Percentiles rank a stretch among this genome's conserved stretches.
Conservation (phyloP, 2,113 vertebrate genomes). For the Corythaixoides concolor region DNA sequence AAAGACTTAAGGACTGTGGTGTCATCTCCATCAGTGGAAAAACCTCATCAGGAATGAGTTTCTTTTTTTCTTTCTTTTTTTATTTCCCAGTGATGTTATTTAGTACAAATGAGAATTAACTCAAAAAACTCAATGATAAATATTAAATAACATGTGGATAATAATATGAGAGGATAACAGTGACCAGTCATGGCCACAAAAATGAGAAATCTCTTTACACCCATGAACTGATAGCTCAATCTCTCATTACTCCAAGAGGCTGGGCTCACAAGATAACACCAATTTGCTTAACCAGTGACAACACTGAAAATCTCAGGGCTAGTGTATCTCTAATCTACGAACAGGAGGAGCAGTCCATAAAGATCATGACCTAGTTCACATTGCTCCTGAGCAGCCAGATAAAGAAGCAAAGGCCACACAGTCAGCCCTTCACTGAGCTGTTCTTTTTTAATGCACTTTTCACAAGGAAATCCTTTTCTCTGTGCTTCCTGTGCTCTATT, state of each 20-base stretch:
- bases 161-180: not conserved
- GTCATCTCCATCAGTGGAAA: not conserved
- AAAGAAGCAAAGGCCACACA: not conserved
- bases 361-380: not conserved
- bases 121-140: not conserved
- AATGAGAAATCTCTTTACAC: not conserved
- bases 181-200: not conserved
- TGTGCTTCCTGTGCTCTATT: not conserved
- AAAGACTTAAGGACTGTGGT: not conserved
- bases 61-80: not conserved
- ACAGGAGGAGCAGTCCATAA: not conserved
- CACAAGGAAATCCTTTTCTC: not conserved
- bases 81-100: not conserved
- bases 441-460: not conserved
- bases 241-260: not conserved
- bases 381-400: not conserved
- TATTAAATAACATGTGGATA: not conserved
- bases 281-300: not conserved
- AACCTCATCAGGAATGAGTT: not conserved
- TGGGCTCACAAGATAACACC: not conserved
- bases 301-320: not conserved
- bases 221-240: not conserved
- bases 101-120: not conserved
- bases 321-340: not conserved
- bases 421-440: not conserved